Evolutionary conservation across 2,888 invertebrate species (phyloP).

Genomic region (Nycteola revayana): DNA sequence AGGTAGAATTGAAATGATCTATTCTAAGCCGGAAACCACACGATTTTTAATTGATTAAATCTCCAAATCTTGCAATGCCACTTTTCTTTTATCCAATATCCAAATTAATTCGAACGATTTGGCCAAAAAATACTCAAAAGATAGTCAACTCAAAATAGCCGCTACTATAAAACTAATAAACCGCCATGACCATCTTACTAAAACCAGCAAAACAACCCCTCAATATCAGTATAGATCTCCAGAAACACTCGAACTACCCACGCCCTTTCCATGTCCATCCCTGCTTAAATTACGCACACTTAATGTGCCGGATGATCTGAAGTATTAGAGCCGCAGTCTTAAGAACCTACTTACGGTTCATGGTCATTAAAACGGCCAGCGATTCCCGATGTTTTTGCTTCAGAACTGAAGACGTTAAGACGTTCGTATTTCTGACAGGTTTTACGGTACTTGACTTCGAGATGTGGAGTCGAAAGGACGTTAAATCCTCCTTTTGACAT

Average conservation of each 20-base stretch:
- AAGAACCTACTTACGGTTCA: conserved; percentile 29
- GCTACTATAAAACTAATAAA: background rate
- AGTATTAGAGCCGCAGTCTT: conserved; percentile 41
- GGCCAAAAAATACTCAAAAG: too few relatives aligned
- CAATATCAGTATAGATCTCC: conserved; percentile 18
- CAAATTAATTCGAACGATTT: too few relatives aligned
- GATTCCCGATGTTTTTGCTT: conserved; percentile 25
- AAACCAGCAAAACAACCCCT: conserved; percentile 1
- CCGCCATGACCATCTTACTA: conserved; percentile 4
- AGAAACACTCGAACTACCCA: conserved; percentile 33
- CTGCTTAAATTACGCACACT: conserved; percentile 35
- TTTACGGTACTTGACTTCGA: too few relatives aligned
- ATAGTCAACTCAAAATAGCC: background rate
- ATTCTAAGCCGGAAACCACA: too few relatives aligned
- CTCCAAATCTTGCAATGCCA: too few relatives aligned
- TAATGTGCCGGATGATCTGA: conserved; percentile 53
- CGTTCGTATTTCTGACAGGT: conserved; percentile 1
- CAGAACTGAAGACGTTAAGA: conserved; percentile 1
- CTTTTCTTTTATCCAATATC: too few relatives aligned
- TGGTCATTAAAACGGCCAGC: conserved; percentile 38
- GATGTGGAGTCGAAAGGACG: background rate
- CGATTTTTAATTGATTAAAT: too few relatives aligned
- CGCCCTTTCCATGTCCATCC: conserved; percentile 50
- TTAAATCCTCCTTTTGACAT: too few relatives aligned
- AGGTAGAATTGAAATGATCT: too few relatives aligned